Percentiles rank a stretch among this genome's conserved stretches.
Conservation (phyloP, 2,113 vertebrate species). For the Ciconia boyciana region DNA sequence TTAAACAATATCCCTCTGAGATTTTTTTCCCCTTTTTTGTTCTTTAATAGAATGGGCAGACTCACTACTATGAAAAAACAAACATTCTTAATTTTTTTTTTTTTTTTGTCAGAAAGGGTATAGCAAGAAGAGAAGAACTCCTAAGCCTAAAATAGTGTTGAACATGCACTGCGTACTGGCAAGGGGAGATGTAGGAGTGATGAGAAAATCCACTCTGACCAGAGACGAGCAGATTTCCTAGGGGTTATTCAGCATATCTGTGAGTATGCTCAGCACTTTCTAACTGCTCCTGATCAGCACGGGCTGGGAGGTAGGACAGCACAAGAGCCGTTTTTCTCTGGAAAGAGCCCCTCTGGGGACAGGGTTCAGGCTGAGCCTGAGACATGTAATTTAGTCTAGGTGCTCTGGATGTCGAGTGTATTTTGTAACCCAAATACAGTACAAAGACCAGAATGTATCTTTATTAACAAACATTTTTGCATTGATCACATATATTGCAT, state of each 20-base stretch:
- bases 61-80: neutral
- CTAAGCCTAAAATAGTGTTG: neutral
- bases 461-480: neutral
- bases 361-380: neutral
- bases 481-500: neutral
- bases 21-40: accelerated
- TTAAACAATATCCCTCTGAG: neutral
- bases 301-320: neutral
- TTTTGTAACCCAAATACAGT: neutral
- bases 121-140: neutral
- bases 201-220: neutral
- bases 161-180: accelerated
- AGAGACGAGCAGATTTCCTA: neutral
- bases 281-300: neutral
- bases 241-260: neutral
- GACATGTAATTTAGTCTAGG: neutral
- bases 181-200: neutral
- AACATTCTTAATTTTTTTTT: neutral
- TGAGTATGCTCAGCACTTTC: neutral
- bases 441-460: neutral
- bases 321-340: neutral
- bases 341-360: neutral
- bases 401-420: neutral
- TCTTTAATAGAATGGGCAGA: neutral
- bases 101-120: neutral